A percentile compares a stretch with the other conserved stretches of the same genome.
These are phyloP conservation scores for Isurus oxyrinchus DNA, from an alignment of 2,113 vertebrate genomes.

Conservation along the genomic window DNA sequence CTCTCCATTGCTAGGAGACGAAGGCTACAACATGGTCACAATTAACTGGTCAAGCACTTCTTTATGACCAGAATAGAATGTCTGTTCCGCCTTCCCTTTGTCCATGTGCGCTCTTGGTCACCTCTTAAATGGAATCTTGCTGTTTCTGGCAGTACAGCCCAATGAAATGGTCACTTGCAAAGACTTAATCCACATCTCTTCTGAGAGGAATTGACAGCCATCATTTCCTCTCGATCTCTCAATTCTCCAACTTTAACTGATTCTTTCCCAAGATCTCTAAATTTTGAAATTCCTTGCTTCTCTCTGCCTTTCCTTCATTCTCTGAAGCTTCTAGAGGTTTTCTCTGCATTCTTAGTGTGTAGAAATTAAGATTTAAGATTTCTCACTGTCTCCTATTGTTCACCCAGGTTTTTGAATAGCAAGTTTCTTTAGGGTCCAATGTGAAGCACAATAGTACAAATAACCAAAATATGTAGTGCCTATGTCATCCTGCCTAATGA, in stretches of 20 bases:
- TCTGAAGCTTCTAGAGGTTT: background rate
- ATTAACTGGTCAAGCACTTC: conserved; percentile 25
- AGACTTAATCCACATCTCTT: background rate
- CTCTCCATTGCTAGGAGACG: background rate
- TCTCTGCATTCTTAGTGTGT: background rate
- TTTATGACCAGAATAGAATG: background rate
- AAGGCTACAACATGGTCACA: background rate
- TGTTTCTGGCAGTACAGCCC: background rate
- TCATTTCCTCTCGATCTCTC: background rate
- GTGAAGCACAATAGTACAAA: background rate
- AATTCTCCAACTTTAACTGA: background rate
- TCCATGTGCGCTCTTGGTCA: background rate
- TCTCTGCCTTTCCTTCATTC: background rate
- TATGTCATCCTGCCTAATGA: background rate
- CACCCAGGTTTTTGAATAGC: background rate
- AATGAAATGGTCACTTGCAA: conserved; percentile 38
- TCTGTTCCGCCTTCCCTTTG: background rate
- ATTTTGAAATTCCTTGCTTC: background rate
- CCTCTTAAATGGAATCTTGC: conserved; percentile 12
- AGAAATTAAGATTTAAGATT: background rate
- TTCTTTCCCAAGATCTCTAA: background rate
- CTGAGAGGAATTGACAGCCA: background rate
- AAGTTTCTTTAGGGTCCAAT: background rate
- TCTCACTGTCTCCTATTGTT: background rate
- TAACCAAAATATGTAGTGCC: background rate